phyloP scores from a whole-genome alignment of 2,888 invertebrate genomes.

The Hypolimnas misippus region DNA sequence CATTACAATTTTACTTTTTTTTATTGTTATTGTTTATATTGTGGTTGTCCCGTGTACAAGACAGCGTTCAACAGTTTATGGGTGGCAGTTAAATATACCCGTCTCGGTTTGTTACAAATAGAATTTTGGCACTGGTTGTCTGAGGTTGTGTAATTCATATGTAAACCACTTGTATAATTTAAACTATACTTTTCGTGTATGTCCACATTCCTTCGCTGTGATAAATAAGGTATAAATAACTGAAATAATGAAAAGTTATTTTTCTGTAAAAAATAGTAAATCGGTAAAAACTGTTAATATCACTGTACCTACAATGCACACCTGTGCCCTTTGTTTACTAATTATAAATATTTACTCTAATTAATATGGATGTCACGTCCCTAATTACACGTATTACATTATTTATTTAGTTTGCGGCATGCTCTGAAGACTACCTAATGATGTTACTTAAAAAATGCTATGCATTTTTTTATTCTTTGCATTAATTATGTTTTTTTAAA shows the following conservation, averaged over 20 bases:
- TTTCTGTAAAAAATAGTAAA: too few species aligned
- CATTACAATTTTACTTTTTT: not conserved
- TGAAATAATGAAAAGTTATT: not conserved
- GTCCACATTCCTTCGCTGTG: constrained; percentile 54
- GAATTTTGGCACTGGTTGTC: constrained; percentile 83
- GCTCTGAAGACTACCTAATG: not conserved
- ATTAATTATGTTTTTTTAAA: not conserved
- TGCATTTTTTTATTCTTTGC: not conserved
- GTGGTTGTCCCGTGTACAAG: constrained; percentile 54
- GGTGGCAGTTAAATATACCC: constrained; percentile 82
- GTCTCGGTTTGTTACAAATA: constrained; percentile 82
- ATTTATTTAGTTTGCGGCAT: constrained; percentile 30
- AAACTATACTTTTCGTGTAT: constrained; percentile 58
- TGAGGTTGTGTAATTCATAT: constrained; percentile 81
- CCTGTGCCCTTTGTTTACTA: constrained; percentile 25
- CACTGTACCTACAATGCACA: not conserved
- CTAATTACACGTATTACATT: constrained; percentile 27
- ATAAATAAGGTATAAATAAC: constrained; percentile 40
- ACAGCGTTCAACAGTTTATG: constrained; percentile 80
- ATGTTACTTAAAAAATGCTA: not conserved
- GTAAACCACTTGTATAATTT: constrained; percentile 78
- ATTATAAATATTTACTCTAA: constrained; percentile 25
- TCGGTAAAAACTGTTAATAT: not conserved
- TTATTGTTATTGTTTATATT: constrained; percentile 34
- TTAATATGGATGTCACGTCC: constrained; percentile 29